Conservation (phyloP, 2,797 vertebrate genomes). For the Neosalanx taihuensis region DNA sequence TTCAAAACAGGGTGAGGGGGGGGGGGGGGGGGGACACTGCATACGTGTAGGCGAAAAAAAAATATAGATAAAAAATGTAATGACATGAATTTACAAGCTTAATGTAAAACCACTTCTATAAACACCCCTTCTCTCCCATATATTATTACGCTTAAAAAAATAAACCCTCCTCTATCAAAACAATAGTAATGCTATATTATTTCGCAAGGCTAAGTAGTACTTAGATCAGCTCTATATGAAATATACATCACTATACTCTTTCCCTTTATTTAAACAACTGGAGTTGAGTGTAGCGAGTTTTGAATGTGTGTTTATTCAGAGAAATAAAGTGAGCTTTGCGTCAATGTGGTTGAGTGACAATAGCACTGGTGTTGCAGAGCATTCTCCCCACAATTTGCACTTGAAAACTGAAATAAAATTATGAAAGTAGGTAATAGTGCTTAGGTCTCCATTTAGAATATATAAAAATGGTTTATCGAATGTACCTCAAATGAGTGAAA, state of each 20-base stretch:
- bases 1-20: slow-evolving; percentile 31
- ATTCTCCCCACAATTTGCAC: slow-evolving; percentile 29
- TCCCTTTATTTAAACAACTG: slow-evolving; percentile 61
- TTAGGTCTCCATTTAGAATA: slow-evolving; percentile 52
- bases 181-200: slow-evolving; percentile 77
- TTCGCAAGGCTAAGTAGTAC: slow-evolving; percentile 76
- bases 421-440: slow-evolving; percentile 56
- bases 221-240: slow-evolving; percentile 75
- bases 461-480: slow-evolving; percentile 51
- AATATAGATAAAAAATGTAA: slow-evolving; percentile 54
- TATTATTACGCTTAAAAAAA: slow-evolving; percentile 83
- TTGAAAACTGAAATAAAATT: slow-evolving; percentile 48
- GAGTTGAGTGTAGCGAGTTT: slow-evolving; percentile 41
- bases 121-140: slow-evolving; percentile 76
- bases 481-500: neutral
- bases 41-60: slow-evolving; percentile 52
- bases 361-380: slow-evolving; percentile 37
- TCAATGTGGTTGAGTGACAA: slow-evolving; percentile 19
- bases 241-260: slow-evolving; percentile 70
- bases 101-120: slow-evolving; percentile 75
- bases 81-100: slow-evolving; percentile 70
- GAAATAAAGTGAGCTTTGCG: slow-evolving; percentile 48
- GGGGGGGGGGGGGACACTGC: slow-evolving; percentile 30
- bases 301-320: slow-evolving; percentile 47
- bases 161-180: slow-evolving; percentile 80